These are phyloP conservation scores for Eidolon helvum DNA, from an alignment of 2,113 vertebrate species.

Conservation along the genomic window DNA sequence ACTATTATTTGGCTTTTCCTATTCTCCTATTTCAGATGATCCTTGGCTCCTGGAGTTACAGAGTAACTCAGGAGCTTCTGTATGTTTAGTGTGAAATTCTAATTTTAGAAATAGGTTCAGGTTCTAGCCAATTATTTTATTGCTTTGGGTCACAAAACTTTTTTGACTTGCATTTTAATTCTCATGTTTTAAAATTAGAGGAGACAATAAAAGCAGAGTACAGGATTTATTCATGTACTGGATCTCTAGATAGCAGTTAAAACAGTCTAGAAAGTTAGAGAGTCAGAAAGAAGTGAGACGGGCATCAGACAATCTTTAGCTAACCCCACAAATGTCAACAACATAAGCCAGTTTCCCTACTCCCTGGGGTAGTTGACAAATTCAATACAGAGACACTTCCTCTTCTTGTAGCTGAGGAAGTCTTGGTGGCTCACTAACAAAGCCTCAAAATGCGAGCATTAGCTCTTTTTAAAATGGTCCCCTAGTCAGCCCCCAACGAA, in stretches of 20 bases:
- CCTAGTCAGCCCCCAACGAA: neutral
- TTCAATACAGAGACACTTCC: neutral
- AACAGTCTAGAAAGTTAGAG: neutral
- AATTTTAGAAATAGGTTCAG: slow-evolving; percentile 10
- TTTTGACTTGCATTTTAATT: slow-evolving; percentile 16
- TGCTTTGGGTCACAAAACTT: neutral
- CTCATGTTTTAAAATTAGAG: neutral
- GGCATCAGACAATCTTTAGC: neutral
- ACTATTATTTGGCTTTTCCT: neutral
- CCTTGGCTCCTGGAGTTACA: neutral
- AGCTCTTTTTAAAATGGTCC: neutral
- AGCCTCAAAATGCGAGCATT: neutral
- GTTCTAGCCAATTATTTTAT: neutral
- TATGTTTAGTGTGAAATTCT: neutral
- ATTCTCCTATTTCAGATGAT: neutral
- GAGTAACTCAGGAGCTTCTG: neutral
- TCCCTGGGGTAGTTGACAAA: neutral
- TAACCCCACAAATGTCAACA: neutral
- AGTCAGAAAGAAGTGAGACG: neutral
- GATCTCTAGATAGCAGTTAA: neutral
- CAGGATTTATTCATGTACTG: neutral
- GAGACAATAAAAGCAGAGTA: neutral
- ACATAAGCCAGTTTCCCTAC: neutral
- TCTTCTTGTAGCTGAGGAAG: neutral
- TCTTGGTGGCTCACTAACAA: neutral